Conservation (phyloP, 2,113 vertebrate genomes). For the Spilogale gracilis region DNA sequence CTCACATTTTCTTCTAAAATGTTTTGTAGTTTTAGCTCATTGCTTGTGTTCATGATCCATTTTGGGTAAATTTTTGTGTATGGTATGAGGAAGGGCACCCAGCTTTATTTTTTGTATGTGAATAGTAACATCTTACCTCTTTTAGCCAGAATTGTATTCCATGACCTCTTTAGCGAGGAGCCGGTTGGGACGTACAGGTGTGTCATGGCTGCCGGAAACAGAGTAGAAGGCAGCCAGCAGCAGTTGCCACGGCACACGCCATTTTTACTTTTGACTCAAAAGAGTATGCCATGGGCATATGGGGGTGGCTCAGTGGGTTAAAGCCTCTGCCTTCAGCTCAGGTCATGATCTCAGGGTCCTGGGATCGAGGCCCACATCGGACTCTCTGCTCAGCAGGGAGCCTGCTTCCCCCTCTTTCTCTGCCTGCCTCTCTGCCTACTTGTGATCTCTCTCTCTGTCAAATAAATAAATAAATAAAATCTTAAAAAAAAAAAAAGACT, state of each 20-base stretch:
- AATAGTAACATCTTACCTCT: neutral
- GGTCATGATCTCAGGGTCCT: no score
- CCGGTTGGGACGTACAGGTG: neutral
- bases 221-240: neutral
- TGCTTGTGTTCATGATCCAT: neutral
- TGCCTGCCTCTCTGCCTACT: no score
- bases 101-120: neutral
- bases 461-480: no score
- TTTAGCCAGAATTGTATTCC: neutral
- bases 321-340: no score
- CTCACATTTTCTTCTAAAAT: constrained; percentile 33
- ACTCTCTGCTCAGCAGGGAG: no score
- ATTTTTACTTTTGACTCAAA: constrained; percentile 15
- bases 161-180: neutral
- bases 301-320: no score
- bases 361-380: no score
- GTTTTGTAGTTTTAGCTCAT: constrained; percentile 17
- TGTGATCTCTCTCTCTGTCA: no score
- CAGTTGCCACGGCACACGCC: neutral
- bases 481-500: neutral
- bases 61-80: constrained; percentile 40
- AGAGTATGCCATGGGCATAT: neutral
- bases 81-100: neutral
- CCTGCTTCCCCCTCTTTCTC: no score
- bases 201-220: neutral